These are phyloP conservation scores for Huso huso DNA, from an alignment of 2,797 vertebrate species.

Conservation along the genomic window DNA sequence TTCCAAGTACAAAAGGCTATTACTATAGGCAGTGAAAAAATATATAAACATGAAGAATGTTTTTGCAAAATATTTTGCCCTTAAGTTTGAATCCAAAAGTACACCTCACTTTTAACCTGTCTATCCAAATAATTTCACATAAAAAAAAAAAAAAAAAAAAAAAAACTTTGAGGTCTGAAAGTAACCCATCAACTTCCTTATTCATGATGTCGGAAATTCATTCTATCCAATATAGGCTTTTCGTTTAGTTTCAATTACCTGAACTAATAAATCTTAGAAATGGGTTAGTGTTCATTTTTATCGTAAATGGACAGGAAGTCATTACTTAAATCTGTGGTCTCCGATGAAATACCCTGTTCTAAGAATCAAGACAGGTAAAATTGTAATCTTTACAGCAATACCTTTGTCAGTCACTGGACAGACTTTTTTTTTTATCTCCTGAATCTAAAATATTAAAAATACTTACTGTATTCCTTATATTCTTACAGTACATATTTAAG, in stretches of 20 bases:
- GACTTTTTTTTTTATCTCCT: conserved; percentile 40
- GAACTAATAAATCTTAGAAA: conserved; percentile 67
- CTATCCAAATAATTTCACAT: not conserved
- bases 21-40: no score
- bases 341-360: conserved; percentile 39
- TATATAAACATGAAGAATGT: no score
- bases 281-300: conserved; percentile 56
- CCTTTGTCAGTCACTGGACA: conserved; percentile 39
- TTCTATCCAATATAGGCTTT: conserved; percentile 50
- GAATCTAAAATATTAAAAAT: conserved; percentile 70
- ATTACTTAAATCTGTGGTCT: conserved; percentile 57
- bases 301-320: conserved; percentile 71
- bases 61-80: no score
- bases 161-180: not conserved
- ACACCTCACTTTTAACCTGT: no score
- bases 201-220: conserved; percentile 53
- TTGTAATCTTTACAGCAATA: conserved; percentile 59
- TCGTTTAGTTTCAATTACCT: conserved; percentile 66
- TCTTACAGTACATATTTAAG: conserved; percentile 45
- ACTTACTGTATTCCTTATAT: conserved; percentile 52
- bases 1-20: no score
- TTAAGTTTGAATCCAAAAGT: no score
- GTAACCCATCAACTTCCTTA: conserved; percentile 35
- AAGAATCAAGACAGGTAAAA: conserved; percentile 63
- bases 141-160: not conserved